A percentile compares a stretch with the other conserved stretches of the same genome.
phyloP scores from a whole-genome alignment of 1,140 invertebrate genomes.

The Cyclargus thomasi region DNA sequence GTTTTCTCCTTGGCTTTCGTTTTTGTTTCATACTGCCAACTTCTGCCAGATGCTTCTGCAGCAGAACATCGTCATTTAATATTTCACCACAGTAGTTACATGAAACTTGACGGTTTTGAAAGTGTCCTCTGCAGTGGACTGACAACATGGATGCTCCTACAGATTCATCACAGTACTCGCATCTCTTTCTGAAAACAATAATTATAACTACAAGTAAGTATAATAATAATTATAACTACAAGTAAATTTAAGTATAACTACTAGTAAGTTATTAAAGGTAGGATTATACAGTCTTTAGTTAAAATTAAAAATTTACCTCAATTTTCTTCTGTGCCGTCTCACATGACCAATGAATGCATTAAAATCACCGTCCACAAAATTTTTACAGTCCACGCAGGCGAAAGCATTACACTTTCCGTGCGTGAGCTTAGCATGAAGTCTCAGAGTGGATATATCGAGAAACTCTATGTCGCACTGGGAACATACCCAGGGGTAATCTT shows the following conservation, averaged over 20 bases:
- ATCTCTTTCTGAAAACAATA: constrained; percentile 42
- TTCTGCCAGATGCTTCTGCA: constrained; percentile 42
- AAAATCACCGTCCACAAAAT: constrained; percentile 36
- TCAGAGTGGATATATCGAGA: constrained; percentile 41
- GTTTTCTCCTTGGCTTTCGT: constrained; percentile 36
- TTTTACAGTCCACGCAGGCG: constrained; percentile 49
- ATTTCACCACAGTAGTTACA: constrained; percentile 45
- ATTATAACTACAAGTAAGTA: constrained; percentile 8
- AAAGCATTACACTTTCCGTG: constrained; percentile 52
- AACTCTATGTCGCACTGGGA: constrained; percentile 54
- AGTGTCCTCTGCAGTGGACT: constrained; percentile 35
- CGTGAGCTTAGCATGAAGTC: constrained; percentile 45
- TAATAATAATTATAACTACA: constrained; percentile 19
- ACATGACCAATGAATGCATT: constrained; percentile 46
- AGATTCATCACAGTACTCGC: constrained; percentile 43
- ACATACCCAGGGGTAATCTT: constrained; percentile 56
- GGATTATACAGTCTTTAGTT: no score
- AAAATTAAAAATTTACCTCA: constrained; percentile 32
- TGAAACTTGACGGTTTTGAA: constrained; percentile 34
- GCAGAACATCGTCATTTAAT: constrained; percentile 35
- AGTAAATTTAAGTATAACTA: background rate
- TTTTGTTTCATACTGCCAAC: constrained; percentile 36
- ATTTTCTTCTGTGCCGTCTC: constrained; percentile 38
- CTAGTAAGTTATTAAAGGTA: no score
- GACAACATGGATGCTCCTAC: constrained; percentile 30